Base-by-base conservation (phyloP, 2,113 vertebrate genomes). In the Cisticola juncidis region DNA sequence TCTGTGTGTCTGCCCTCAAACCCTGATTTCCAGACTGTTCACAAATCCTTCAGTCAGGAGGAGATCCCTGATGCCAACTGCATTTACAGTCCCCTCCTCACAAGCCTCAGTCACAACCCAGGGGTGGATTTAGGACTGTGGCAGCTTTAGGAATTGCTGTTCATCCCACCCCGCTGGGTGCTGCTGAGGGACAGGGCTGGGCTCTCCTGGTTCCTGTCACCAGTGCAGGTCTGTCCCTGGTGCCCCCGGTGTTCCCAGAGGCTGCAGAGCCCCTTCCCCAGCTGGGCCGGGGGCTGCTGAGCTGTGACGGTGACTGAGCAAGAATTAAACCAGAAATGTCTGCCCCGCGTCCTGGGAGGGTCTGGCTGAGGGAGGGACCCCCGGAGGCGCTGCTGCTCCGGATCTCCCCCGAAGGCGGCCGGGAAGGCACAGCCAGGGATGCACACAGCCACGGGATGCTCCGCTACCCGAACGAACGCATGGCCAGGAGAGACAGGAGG, bases 211-310 rank as follows among this genome's bases (percentile, higher is more conserved):
- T 6, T 44, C 35, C 48, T 11, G 62, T 11, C 9, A 0, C 36
- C 42, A 9, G 29, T 0, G 8, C 0, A 3, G 42, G 22, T 50
- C 50, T 72, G 64, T 24, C n/a, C 7, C 14, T 9, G 57, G 19
- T 84, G 64, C 4, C 2, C 45, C 23, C 2, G 25, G 6, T 2
- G 1, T 28, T 40, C 33, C 73, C 2, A 0, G 57, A 64, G 66
- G 10, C 26, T 9, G 16, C 13, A 3, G 22, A 40, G 28, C 3
- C 31, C 28, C 21, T 47, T 18, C 25, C 47, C 7, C 17, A 33
- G 33, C 35, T 4, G 48, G 24, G 18, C 29, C 29, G 1, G 68
- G 21, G 40, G 4, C 40, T 77, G 58, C 64, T 3, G 80, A 14
- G 68, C 66, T 36, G 38, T 1, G 38, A 15, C 0, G 1, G 11